These are phyloP conservation scores for Erinaceus europaeus DNA, from an alignment of 2,113 vertebrate genomes.

Conservation along the genomic window DNA sequence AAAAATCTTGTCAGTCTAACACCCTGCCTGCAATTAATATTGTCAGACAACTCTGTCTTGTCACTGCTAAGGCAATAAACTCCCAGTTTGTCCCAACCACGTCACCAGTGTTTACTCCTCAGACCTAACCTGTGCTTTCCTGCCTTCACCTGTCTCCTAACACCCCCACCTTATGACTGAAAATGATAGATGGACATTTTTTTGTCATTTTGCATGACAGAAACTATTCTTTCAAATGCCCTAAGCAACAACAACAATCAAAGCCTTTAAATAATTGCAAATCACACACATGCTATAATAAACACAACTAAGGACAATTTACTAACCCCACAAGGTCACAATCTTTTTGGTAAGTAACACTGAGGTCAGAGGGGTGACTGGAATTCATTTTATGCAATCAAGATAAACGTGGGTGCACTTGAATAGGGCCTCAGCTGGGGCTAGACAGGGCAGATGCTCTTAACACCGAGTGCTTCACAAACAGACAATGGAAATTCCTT, in stretches of 20 bases:
- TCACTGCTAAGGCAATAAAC: no score
- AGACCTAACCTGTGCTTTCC: no score
- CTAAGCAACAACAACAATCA: constrained; percentile 31
- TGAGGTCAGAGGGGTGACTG: constrained; percentile 33
- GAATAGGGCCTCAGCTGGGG: neutral
- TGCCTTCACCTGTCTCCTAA: neutral
- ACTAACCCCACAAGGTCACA: constrained; percentile 42
- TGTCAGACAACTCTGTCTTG: neutral
- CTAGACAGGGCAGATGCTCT: neutral
- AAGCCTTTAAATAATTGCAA: constrained; percentile 33
- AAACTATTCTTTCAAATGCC: constrained; percentile 11
- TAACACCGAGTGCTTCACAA: neutral
- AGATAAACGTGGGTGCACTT: neutral
- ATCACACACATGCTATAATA: constrained; percentile 32
- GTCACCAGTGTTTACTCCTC: no score
- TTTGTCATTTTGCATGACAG: neutral
- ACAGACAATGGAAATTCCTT: constrained; percentile 20
- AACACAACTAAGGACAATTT: constrained; percentile 57
- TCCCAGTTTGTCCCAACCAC: no score
- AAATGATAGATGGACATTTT: constrained; percentile 38
- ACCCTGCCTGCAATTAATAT: no score
- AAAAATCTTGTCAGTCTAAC: no score
- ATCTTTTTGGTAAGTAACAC: constrained; percentile 56
- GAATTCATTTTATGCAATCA: constrained; percentile 55
- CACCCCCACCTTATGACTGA: neutral